Evolutionary conservation across 2,888 invertebrate genomes (phyloP), one percentile per base, ranked within the genome.

Genomic region (Sceliomorpha sp.): DNA sequence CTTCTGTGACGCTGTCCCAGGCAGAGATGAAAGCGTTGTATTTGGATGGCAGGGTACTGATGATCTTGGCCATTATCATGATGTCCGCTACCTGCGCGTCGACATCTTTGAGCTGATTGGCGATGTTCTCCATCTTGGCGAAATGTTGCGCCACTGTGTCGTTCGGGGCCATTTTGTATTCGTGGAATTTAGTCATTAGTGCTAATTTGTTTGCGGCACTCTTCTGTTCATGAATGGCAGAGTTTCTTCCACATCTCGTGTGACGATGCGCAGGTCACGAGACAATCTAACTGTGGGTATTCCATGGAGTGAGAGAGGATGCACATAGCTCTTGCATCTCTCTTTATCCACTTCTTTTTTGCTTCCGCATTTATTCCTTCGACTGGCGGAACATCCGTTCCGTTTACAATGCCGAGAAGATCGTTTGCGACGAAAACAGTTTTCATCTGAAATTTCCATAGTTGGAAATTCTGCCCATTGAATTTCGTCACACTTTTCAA

Each of bases 271-370:
- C 58, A 64, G 1, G 51, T 64, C 4, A 58, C 12, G 1, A 42
- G 31, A 17, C 51, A 51, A 1, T 55, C 63, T 12, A 63, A 27
- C 31, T 55, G 55, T 1, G 27, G 7, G 34, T 47, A 37, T n/a
- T n/a, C n/a, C n/a, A n/a, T n/a, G n/a, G n/a, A n/a, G n/a, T n/a
- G n/a, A n/a, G 74, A 70, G 6, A 75, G 74, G 0, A 70, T 1
- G 20, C 29, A 70, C 56, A 53, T 72, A 1, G 69, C 74, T 13
- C 62, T 73, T 8, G 72, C 71, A 17, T 71, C 62, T 72, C 70
- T 12, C 60, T 66, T 6, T 42, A n/a, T 48, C 74, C 73, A 76
- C n/a, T n/a, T n/a, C n/a, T n/a, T n/a, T 1, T 48, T 32, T 24
- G 4, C 24, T 7, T 3, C 24, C 3, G 24, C 7, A 24, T 24